phyloP scores from a whole-genome alignment of 2,797 vertebrate genomes.

The Artibeus jamaicensis region DNA sequence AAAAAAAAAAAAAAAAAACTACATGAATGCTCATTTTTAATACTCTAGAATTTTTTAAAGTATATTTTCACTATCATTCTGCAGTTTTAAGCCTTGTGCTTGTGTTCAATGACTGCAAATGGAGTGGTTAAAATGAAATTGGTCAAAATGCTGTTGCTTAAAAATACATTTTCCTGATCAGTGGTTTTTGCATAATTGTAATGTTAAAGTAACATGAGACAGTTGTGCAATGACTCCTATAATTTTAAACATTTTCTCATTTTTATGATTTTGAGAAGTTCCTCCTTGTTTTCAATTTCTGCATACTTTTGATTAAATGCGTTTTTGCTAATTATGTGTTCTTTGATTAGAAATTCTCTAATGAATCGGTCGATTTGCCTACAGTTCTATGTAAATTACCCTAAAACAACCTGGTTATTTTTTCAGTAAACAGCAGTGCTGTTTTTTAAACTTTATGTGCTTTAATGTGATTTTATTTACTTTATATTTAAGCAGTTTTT shows the following conservation, averaged over 20 bases:
- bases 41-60: not conserved
- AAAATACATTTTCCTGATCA: slow-evolving; percentile 51
- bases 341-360: not conserved
- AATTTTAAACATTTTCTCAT: slow-evolving; percentile 11
- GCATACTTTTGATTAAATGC: not conserved
- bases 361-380: not conserved
- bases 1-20: not conserved
- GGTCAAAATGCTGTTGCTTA: slow-evolving; percentile 24
- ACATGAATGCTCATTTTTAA: not conserved
- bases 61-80: not conserved
- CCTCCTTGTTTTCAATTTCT: not conserved
- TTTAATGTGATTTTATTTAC: not conserved
- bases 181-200: slow-evolving; percentile 40
- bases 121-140: slow-evolving; percentile 36
- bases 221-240: not conserved
- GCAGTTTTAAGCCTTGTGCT: slow-evolving; percentile 21
- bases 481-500: not conserved
- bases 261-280: not conserved
- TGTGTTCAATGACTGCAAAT: slow-evolving; percentile 40
- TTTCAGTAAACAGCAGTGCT: not conserved
- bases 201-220: slow-evolving; percentile 7
- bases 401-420: not conserved
- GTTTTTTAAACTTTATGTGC: not conserved
- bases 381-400: not conserved
- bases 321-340: not conserved